Evolutionary conservation across 92 coral and sea anemone species (phyloP).

Genomic region (Parazoanthus swiftii): DNA sequence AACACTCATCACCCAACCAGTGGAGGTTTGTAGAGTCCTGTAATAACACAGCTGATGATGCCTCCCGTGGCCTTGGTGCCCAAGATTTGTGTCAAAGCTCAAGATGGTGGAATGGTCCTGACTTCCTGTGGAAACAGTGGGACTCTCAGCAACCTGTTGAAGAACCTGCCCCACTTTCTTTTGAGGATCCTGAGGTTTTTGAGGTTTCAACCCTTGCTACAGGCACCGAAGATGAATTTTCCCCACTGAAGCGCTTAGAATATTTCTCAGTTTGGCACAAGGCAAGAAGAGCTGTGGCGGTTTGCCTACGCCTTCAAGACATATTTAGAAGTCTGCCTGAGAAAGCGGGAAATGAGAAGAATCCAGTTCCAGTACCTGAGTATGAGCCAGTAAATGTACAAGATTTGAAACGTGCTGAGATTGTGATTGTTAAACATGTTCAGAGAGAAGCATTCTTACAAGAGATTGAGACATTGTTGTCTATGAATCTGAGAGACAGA

Average conservation of each 20-base stretch:
- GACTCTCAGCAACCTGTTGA: not conserved
- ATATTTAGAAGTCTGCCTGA: not conserved
- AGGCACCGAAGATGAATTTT: not conserved
- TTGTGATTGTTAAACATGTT: not conserved
- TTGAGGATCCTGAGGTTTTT: not conserved
- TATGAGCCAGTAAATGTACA: not conserved
- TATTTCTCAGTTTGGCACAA: not conserved
- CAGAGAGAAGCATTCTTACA: conserved; percentile 2
- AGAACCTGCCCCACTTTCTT: not conserved
- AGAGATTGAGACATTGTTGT: not conserved
- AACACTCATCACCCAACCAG: not conserved
- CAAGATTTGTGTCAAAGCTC: not conserved
- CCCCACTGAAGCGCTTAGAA: conserved; percentile 1
- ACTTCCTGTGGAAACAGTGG: not conserved
- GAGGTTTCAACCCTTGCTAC: not conserved
- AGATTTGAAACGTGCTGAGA: not conserved
- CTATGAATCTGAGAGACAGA: conserved; percentile 7
- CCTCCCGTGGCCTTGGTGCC: conserved; percentile 1
- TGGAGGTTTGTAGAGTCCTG: not conserved
- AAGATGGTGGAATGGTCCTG: conserved; percentile 7
- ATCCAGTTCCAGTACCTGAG: not conserved
- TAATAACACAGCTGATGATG: not conserved
- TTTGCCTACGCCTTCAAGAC: not conserved
- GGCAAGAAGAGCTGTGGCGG: conserved; percentile 5
- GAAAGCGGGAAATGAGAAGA: conserved; percentile 1